A percentile compares a stretch with the other conserved stretches of the same genome.
Conservation (phyloP, 2,888 invertebrate genomes). For the Ctena decussata region DNA sequence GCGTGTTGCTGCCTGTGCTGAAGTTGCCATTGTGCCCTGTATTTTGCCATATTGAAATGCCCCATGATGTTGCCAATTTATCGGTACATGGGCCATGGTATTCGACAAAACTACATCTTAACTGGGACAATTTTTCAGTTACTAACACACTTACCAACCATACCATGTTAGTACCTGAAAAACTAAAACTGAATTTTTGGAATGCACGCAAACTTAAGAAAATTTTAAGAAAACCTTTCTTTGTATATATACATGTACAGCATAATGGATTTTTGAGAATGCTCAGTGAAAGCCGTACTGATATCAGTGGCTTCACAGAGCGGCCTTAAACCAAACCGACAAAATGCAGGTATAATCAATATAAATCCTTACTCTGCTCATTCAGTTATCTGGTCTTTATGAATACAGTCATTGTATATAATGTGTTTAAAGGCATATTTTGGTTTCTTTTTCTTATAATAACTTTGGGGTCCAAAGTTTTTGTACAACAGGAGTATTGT, state of each 20-base stretch:
- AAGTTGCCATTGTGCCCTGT: neutral
- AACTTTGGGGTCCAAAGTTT: too few relatives aligned
- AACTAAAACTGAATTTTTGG: neutral
- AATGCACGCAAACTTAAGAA: neutral
- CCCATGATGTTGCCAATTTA: neutral
- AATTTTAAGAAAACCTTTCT: neutral
- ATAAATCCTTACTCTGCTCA: neutral
- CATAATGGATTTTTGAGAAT: neutral
- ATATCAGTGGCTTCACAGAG: neutral
- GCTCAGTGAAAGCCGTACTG: neutral
- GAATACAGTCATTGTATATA: too few relatives aligned
- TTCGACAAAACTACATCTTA: neutral
- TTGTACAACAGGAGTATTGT: too few relatives aligned
- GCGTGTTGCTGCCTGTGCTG: neutral
- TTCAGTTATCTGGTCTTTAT: too few relatives aligned
- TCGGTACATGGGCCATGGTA: neutral
- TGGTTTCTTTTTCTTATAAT: too few relatives aligned
- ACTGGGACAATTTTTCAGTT: neutral
- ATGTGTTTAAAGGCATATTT: too few relatives aligned
- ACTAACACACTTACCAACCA: neutral
- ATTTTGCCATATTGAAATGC: neutral
- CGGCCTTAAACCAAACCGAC: neutral
- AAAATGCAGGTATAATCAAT: neutral
- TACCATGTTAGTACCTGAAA: neutral
- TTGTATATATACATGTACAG: neutral